phyloP scores from a whole-genome alignment of 2,888 invertebrate genomes.

The Xanthostigma xanthostigma region DNA sequence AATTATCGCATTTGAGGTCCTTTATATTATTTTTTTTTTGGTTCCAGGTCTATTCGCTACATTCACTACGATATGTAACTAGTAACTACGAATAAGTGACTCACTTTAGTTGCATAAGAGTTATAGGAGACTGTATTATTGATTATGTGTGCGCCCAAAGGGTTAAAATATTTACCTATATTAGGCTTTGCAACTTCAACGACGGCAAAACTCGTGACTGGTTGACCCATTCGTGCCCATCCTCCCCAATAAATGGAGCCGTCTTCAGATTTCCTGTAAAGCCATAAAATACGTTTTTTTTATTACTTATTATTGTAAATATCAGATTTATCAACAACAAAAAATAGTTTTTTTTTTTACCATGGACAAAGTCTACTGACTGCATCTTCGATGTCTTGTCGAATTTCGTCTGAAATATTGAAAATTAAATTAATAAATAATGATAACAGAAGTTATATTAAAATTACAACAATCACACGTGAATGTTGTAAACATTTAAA shows the following conservation, averaged over 20 bases:
- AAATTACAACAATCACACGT: no score
- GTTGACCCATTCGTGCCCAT: slow-evolving; percentile 98
- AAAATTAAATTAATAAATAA: neutral
- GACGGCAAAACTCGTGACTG: slow-evolving; percentile 81
- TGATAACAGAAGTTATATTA: neutral
- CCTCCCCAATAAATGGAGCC: slow-evolving; percentile 82
- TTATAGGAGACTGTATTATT: slow-evolving; percentile 1
- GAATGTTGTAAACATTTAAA: no score
- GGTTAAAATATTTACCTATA: slow-evolving; percentile 32
- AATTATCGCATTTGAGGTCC: no score
- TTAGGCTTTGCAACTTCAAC: slow-evolving; percentile 90
- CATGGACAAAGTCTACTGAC: slow-evolving; percentile 91
- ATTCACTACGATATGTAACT: no score
- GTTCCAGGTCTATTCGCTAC: no score
- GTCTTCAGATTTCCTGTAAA: slow-evolving; percentile 67
- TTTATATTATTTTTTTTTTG: no score
- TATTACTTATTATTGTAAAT: neutral
- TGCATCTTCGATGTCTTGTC: slow-evolving; percentile 96
- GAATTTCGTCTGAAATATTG: slow-evolving; percentile 71
- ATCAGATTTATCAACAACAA: neutral
- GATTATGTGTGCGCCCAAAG: no score
- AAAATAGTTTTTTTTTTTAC: slow-evolving; percentile 31
- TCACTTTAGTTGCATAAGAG: no score
- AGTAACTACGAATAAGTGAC: no score
- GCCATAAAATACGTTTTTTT: neutral